Evolutionary conservation across 1,140 invertebrate genomes (phyloP), one percentile per base, ranked within the genome.

Genomic region (Bradysia coprophila): DNA sequence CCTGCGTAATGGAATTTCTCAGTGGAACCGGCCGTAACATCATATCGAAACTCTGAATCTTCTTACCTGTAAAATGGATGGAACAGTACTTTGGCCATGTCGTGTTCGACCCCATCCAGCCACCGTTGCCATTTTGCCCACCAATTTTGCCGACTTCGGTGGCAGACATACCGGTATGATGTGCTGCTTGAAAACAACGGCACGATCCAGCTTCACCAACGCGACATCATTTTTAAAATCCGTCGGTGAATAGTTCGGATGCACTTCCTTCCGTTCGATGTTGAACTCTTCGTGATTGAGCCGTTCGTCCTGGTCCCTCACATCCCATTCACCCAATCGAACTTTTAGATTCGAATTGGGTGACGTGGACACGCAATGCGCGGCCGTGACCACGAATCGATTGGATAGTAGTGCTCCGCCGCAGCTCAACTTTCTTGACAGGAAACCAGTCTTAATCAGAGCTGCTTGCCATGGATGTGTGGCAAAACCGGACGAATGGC

Each of bases 381-480:
- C 84, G 1, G 85, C 85, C 0, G 84, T 90, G 6, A 92, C 73
- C 2, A 93, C 80, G 86, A 86, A 91, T 63, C 80, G 66, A 49
- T 90, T 82, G 44, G 85, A 89, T 40, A 92, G 67, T n/a, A 94
- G 62, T 1, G 86, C 84, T 3, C 86, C 90, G 2, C 90, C 89
- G 55, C 89, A 93, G 2, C 87, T 85, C 2, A 93, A 71, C 53
- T 92, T 87, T 54, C 89, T 87, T 34, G 79, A 80, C 10, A 93
- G 63, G 52, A 92, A 92, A 23, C 83, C 83, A 21, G 84, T 83
- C 59, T 93, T 94, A 43, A 93, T 88, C 21, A 94, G 75, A 6
- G 89, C 89, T 18, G 84, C 89, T 69, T 92, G 87, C 88, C 88
- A 94, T n/a, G 89, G 89, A 67, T 92, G 87, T 31, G 82, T 83